Evolutionary conservation across 2,888 invertebrate species (phyloP), one percentile per base, ranked within the genome.

Genomic region (Anodontia alba): DNA sequence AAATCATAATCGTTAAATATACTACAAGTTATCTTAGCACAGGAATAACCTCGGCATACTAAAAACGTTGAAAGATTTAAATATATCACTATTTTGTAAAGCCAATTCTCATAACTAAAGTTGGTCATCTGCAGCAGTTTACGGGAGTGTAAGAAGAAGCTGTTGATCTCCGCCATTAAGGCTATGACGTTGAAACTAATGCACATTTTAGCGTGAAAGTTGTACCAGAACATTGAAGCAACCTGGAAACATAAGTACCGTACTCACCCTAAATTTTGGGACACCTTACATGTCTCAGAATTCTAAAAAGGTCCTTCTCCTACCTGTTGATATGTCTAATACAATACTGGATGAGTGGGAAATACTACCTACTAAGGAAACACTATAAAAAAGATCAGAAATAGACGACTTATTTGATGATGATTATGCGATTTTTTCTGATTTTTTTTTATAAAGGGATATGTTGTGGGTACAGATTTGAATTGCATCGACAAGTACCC

Each of bases 111-210:
- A 83, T 88, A 93, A n/a, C 89, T 80, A 10, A 88, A 82, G 29
- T 90, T 70, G 31, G 86, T 78, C 92, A 94, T 91, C 86, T 94
- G 94, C 12, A 94, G 78, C n/a, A 94, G 90, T 86, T 94, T 94
- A 20, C 94, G 87, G 49, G 92, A 90, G 81, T 94, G 94, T 10
- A 94, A 91, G 84, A 94, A 94, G 78, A 94, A 90, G 76, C 92
- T 93, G 90, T 94, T 94, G 72, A 94, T 90, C 78, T 94, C 94
- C 15, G 92, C 91, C 75, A 93, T 87, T 23, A 94, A 86, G 3
- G 94, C 94, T 23, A 94, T 78, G 20, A 91, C 87, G 78, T 90
- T 94, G 89, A 92, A 94, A 1, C 90, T 92, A 49, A 94, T 91
- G 80, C 92, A 92, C 36, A 89, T 88, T 54, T 88, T 83, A 31